Percentiles rank a stretch among this genome's conserved stretches.
These are phyloP conservation scores for Araneus ventricosus DNA, from an alignment of 1,140 invertebrate species.

Conservation along the genomic window DNA sequence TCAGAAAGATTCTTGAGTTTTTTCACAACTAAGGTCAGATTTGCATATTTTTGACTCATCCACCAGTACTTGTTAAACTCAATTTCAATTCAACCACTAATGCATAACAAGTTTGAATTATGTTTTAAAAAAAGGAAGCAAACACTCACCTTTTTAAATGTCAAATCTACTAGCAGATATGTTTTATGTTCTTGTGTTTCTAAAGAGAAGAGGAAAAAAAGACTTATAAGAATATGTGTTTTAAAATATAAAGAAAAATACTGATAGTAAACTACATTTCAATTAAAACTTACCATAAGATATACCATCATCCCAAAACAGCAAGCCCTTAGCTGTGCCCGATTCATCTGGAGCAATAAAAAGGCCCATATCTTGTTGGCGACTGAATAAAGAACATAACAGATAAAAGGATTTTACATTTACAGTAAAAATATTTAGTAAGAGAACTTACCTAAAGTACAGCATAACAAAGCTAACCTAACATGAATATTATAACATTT, in stretches of 20 bases:
- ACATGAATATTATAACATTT: no score
- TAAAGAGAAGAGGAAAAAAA: not conserved
- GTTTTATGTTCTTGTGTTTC: constrained; percentile 73
- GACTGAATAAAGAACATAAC: constrained; percentile 56
- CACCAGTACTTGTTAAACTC: no score
- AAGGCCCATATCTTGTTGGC: constrained; percentile 73
- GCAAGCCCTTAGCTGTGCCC: constrained; percentile 64
- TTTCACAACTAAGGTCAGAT: no score
- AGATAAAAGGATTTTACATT: not conserved
- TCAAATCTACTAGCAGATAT: constrained; percentile 43
- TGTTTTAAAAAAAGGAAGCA: not conserved
- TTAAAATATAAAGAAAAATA: not conserved
- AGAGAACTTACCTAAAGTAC: not conserved
- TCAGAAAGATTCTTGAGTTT: no score
- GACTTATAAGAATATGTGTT: not conserved
- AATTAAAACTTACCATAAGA: constrained; percentile 72
- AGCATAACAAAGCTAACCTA: no score
- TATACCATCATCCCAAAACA: constrained; percentile 77
- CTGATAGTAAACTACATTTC: not conserved
- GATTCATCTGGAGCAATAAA: constrained; percentile 73
- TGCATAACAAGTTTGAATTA: no score
- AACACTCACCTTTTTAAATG: constrained; percentile 52
- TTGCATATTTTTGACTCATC: no score
- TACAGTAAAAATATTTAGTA: not conserved
- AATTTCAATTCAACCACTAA: no score